These are phyloP conservation scores for Empidonax traillii DNA, from an alignment of 2,113 vertebrate genomes.

Conservation along the genomic window DNA sequence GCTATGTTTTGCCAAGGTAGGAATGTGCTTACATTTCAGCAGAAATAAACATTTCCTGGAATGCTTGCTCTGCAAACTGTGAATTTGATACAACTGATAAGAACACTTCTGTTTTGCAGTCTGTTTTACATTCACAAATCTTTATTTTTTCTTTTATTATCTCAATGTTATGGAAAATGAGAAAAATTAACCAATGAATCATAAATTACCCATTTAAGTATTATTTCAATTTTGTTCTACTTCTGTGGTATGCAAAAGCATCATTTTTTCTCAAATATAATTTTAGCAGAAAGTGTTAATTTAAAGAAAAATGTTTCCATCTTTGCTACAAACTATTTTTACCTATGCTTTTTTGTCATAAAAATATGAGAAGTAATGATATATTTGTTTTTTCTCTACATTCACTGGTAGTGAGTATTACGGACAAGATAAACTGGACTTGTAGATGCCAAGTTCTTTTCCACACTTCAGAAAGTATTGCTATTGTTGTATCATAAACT, in stretches of 20 bases:
- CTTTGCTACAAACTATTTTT: not conserved
- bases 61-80: not conserved
- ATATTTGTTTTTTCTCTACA: not conserved
- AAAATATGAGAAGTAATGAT: not conserved
- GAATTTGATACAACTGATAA: not conserved
- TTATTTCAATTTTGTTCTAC: not conserved
- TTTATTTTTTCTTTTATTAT: not conserved
- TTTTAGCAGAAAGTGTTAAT: not conserved
- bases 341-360: not conserved
- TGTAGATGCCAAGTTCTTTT: not conserved
- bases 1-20: slow-evolving; percentile 92
- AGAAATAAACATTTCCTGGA: not conserved
- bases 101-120: not conserved
- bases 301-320: not conserved
- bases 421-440: not conserved
- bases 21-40: slow-evolving; percentile 17
- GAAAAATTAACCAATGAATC: not conserved
- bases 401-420: not conserved
- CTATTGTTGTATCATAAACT: not conserved
- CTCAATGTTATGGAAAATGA: not conserved
- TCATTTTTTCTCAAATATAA: not conserved
- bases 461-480: not conserved
- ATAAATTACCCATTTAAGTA: not conserved
- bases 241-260: not conserved
- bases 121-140: not conserved